Evolutionary conservation across 2,113 vertebrate genomes (phyloP).

Genomic region (Aleadryas rufinucha): DNA sequence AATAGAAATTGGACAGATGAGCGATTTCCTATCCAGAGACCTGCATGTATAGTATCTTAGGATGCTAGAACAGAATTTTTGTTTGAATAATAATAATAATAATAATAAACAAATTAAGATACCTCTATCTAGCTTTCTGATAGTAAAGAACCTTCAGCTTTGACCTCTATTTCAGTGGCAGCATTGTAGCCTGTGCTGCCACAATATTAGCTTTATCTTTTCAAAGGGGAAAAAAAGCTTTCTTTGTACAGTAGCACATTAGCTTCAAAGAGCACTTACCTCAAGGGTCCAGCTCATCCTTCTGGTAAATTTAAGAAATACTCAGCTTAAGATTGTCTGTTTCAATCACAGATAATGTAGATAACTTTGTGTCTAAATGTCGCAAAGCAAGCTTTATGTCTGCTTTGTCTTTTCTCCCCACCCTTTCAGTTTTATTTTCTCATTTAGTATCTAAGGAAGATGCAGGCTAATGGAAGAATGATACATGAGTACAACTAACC

Average conservation of each 20-base stretch:
- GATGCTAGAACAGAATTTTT: constrained; percentile 49
- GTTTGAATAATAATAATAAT: constrained; percentile 46
- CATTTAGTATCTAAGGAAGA: constrained; percentile 64
- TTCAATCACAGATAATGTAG: constrained; percentile 66
- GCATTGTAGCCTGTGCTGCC: constrained; percentile 63
- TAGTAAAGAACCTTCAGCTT: constrained; percentile 74
- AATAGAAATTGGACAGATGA: constrained; percentile 69
- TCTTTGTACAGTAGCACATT: constrained; percentile 74
- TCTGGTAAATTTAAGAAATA: constrained; percentile 78
- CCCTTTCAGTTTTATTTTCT: constrained; percentile 60
- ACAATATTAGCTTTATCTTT: constrained; percentile 70
- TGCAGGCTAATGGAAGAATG: constrained; percentile 53
- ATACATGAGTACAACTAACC: not conserved
- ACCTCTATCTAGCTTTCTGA: constrained; percentile 44
- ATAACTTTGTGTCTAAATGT: constrained; percentile 66
- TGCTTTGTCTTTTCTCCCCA: constrained; percentile 20
- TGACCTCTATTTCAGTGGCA: constrained; percentile 73
- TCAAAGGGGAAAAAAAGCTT: constrained; percentile 56
- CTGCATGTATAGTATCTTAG: not conserved
- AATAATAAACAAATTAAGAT: constrained; percentile 64
- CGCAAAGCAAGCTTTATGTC: constrained; percentile 55
- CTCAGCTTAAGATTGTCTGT: constrained; percentile 71
- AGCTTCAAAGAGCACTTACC: constrained; percentile 77
- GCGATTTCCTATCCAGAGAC: constrained; percentile 36
- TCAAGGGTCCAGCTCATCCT: constrained; percentile 77